phyloP scores from a whole-genome alignment of 2,888 invertebrate species.

The Megastigmus dorsalis region DNA sequence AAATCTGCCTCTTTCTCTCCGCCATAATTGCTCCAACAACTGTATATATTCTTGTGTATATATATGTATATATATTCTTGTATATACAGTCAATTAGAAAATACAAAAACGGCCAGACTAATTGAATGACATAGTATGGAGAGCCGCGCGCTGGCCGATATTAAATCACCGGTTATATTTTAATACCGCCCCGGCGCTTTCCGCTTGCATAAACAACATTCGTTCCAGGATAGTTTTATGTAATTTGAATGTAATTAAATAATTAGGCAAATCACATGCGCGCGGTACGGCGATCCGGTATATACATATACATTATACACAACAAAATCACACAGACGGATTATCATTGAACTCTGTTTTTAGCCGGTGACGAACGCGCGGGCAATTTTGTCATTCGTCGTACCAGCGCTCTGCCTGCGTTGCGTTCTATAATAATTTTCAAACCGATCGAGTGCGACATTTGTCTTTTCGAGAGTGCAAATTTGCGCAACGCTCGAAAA shows the following conservation, averaged over 20 bases:
- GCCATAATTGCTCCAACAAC: slow-evolving; percentile 7
- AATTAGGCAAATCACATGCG: not conserved
- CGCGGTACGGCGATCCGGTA: not conserved
- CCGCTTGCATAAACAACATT: not conserved
- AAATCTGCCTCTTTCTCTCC: slow-evolving; percentile 8
- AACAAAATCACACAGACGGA: too few species aligned
- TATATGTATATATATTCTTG: too few species aligned
- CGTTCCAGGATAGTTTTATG: not conserved
- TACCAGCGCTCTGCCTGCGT: too few species aligned
- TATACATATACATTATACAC: not conserved
- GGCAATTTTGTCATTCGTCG: too few species aligned
- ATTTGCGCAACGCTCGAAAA: too few species aligned
- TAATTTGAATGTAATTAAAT: not conserved
- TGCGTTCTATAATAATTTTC: too few species aligned
- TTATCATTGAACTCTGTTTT: too few species aligned
- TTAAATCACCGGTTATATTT: slow-evolving; percentile 17
- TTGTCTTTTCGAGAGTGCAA: too few species aligned
- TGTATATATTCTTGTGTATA: not conserved
- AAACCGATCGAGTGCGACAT: too few species aligned
- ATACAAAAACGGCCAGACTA: slow-evolving; percentile 26
- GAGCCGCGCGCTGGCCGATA: too few species aligned
- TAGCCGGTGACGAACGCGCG: too few species aligned
- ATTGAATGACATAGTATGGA: slow-evolving; percentile 16
- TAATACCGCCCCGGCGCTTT: slow-evolving; percentile 25
- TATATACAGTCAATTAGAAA: slow-evolving; percentile 23